These are phyloP conservation scores for Columba guinea DNA, from an alignment of 2,797 vertebrate species.

Conservation along the genomic window DNA sequence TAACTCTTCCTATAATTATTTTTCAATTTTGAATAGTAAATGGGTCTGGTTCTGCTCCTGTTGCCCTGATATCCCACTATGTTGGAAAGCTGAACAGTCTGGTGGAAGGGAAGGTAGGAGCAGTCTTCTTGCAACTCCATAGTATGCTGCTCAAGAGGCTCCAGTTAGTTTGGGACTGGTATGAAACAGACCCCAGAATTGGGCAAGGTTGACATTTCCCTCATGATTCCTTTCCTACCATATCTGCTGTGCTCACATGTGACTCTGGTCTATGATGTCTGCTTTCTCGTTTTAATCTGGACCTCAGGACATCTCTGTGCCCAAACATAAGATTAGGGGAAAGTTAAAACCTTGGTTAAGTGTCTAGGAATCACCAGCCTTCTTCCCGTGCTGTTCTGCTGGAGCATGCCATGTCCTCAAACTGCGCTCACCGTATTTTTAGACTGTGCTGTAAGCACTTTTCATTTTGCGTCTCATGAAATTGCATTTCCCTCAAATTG, in stretches of 20 bases:
- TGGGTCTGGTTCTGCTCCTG: not conserved
- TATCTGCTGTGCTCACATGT: accelerated
- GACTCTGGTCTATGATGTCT: not conserved
- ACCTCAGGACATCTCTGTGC: not conserved
- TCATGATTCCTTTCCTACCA: accelerated
- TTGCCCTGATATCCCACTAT: not conserved
- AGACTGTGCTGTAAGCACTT: constrained; percentile 9
- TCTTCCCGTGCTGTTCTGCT: not conserved
- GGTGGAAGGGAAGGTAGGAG: not conserved
- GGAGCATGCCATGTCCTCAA: not conserved
- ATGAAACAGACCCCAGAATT: not conserved
- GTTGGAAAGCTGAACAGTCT: not conserved
- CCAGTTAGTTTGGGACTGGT: not conserved
- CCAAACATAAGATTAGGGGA: not conserved
- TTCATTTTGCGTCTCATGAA: not conserved
- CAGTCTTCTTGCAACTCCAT: not conserved
- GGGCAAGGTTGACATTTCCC: not conserved
- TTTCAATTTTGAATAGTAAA: not conserved
- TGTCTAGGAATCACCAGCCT: not conserved
- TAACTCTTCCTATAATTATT: not conserved
- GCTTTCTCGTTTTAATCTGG: not conserved
- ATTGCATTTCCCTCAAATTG: not conserved
- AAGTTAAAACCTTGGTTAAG: not conserved
- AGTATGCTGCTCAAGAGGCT: not conserved
- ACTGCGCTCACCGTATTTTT: not conserved